Conservation (phyloP, 1,140 invertebrate species). For the Nephotettix cincticeps region DNA sequence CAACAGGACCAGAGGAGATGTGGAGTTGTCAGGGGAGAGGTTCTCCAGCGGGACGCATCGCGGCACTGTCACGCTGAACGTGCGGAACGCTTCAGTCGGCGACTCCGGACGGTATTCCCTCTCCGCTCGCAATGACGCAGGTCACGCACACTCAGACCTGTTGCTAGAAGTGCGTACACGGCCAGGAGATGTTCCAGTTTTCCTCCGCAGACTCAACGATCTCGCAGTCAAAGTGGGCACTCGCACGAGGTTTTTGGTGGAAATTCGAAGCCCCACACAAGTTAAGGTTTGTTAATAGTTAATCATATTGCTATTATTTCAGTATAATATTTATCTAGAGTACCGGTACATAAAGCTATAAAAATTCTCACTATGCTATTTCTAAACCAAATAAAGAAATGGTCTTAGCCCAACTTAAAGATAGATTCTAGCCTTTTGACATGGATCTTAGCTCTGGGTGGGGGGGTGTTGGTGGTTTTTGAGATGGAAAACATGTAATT, state of each 20-base stretch:
- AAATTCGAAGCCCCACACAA: constrained; percentile 74
- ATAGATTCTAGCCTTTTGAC: no score
- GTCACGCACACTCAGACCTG: constrained; percentile 45
- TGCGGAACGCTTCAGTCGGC: constrained; percentile 53
- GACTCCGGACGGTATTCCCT: constrained; percentile 58
- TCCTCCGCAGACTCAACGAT: constrained; percentile 73
- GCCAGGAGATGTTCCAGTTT: constrained; percentile 63
- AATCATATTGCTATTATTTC: no score
- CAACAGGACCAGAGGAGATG: constrained; percentile 47
- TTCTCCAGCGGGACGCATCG: constrained; percentile 47
- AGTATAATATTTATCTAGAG: no score
- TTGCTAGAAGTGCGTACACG: constrained; percentile 44
- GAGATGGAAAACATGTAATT: no score
- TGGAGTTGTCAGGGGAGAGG: constrained; percentile 47
- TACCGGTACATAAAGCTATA: no score
- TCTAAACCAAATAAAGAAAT: no score
- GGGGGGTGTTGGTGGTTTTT: no score
- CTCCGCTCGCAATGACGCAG: constrained; percentile 54
- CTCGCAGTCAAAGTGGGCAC: constrained; percentile 84
- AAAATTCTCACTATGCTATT: no score
- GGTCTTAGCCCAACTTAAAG: no score
- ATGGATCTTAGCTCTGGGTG: no score
- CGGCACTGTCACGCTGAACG: constrained; percentile 53
- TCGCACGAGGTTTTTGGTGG: constrained; percentile 76
- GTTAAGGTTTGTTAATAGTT: constrained; percentile 69